Base-by-base conservation (phyloP, 2,797 vertebrate genomes). In the Megaceryle alcyon region DNA sequence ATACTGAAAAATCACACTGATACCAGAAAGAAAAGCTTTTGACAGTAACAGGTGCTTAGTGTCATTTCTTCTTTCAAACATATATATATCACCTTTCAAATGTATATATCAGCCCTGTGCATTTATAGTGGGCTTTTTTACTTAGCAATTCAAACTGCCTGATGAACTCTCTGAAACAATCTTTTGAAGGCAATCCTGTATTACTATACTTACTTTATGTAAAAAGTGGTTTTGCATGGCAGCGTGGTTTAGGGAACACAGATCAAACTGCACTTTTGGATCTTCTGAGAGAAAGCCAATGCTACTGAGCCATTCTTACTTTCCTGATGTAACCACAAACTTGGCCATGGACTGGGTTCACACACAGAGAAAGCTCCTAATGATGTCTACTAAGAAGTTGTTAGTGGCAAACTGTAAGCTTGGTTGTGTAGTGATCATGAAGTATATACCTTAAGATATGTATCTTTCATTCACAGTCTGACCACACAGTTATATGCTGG, bases 371-470 rank as follows among this genome's bases (percentile, higher is more conserved):
- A 61, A 72, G 11, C 20, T 39, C 23, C 9, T 51, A 39, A 26
- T 4, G 18, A 14, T 1, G 2, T 29, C 39, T 1, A 0, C 15
- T 33, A 63, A 79, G 57, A 49, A 57, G 29, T 4, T 72, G 22
- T 28, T 29, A 65, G 33, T 23, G 33, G 21, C 37, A 91, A 91
- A 4, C 28, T 53, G 19, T 28, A 65, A 66, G 43, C 37, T 51
- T 51, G 37, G 11, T 5, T 61, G 20, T 54, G 11, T 44, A 60
- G 63, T 23, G 31, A 43, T 3, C 63, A 82, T 1, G 3, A n/a
- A 39, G 28, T 3, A 23, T 43, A n/a, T 35, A 71, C 53, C 26
- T 72, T 53, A 19, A 29, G 20, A 39, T 6, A 7, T 13, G 3
- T 1, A 19, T 64, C 48, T 43, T 71, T 70, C 37, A 39, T 68